phyloP scores from a whole-genome alignment of 2,797 vertebrate genomes.

The Acanthurus leucopareius region DNA sequence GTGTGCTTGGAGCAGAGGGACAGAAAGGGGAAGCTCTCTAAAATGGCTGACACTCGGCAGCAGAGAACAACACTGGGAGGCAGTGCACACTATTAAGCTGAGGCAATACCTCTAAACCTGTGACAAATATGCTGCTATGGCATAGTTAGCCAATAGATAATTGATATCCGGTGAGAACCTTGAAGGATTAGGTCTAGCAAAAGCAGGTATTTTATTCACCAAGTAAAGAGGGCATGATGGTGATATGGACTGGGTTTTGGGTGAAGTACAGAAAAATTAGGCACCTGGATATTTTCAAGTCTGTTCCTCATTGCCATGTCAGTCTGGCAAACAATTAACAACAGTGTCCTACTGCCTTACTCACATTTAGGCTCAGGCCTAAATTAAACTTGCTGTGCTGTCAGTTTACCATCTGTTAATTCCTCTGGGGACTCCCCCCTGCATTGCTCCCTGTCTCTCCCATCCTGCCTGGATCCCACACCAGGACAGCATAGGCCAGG shows the following conservation, averaged over 20 bases:
- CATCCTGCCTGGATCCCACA: slow-evolving; percentile 85
- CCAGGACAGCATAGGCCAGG: slow-evolving; percentile 90
- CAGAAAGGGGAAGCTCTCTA: slow-evolving; percentile 82
- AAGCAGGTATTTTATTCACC: slow-evolving; percentile 15
- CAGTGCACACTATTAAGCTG: slow-evolving; percentile 62
- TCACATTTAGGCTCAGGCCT: slow-evolving; percentile 69
- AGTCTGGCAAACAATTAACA: slow-evolving; percentile 49
- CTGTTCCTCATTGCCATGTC: slow-evolving; percentile 31
- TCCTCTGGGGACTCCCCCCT: slow-evolving; percentile 67
- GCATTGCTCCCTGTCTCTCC: slow-evolving; percentile 82
- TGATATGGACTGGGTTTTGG: slow-evolving; percentile 31
- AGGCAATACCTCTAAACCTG: slow-evolving; percentile 46
- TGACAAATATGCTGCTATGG: slow-evolving; percentile 50
- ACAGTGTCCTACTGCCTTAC: slow-evolving; percentile 39
- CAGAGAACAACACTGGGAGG: slow-evolving; percentile 77
- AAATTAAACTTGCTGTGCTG: slow-evolving; percentile 76
- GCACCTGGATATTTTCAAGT: not conserved
- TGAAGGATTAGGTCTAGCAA: slow-evolving; percentile 21
- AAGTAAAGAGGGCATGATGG: slow-evolving; percentile 15
- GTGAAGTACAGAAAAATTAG: slow-evolving; percentile 14
- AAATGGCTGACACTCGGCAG: slow-evolving; percentile 83
- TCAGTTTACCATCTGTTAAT: slow-evolving; percentile 77
- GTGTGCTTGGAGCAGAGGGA: slow-evolving; percentile 76
- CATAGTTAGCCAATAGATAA: slow-evolving; percentile 29
- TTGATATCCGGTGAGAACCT: slow-evolving; percentile 37